A percentile compares a stretch with the other conserved stretches of the same genome.
Conservation (phyloP, 1,140 invertebrate genomes). For the Papilio polytes region DNA sequence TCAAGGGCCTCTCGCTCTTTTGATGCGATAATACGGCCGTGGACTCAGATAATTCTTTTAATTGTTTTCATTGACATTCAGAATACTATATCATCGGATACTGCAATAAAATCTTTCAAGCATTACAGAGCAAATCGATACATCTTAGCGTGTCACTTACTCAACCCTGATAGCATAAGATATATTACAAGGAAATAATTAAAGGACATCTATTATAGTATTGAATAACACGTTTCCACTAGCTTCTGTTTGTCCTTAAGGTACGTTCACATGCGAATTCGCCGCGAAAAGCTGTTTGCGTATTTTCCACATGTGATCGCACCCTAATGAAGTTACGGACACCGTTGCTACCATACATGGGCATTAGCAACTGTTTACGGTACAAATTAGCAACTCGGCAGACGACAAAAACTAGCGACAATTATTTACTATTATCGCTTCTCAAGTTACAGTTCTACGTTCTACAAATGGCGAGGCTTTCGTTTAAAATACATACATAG, state of each 20-base stretch:
- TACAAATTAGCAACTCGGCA: constrained; percentile 32
- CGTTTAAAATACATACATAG: background rate
- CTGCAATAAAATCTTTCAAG: background rate
- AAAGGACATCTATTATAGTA: constrained; percentile 37
- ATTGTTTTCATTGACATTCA: background rate
- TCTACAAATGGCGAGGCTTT: background rate
- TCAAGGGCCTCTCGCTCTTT: constrained; percentile 34
- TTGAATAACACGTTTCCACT: constrained; percentile 52
- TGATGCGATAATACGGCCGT: constrained; percentile 10
- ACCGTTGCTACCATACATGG: constrained; percentile 40
- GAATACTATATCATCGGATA: background rate
- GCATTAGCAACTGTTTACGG: constrained; percentile 33
- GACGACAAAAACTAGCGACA: constrained; percentile 7
- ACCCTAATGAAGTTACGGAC: constrained; percentile 53
- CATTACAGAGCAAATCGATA: background rate
- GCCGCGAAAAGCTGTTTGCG: background rate
- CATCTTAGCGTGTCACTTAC: background rate
- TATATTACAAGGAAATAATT: constrained; percentile 20
- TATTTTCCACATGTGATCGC: background rate
- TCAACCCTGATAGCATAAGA: background rate
- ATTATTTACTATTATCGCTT: constrained; percentile 14
- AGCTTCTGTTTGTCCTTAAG: constrained; percentile 40
- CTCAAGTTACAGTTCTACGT: background rate
- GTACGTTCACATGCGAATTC: background rate
- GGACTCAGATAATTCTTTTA: constrained; percentile 11